These are phyloP conservation scores for Drosophila oshimai DNA, from an alignment of 1,140 invertebrate genomes.

Conservation along the genomic window DNA sequence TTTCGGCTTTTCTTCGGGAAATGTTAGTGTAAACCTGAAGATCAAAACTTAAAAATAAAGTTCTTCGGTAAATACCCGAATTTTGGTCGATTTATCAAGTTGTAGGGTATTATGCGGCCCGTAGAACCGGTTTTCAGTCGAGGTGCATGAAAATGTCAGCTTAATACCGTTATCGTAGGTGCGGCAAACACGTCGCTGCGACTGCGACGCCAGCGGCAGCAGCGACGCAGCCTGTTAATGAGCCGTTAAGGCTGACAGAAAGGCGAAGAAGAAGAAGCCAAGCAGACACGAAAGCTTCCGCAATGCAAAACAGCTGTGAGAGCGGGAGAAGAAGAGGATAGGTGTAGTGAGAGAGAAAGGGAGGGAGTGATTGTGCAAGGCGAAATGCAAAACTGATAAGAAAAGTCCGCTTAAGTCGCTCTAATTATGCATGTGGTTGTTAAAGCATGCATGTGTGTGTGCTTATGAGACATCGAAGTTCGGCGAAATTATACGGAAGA, in stretches of 20 bases:
- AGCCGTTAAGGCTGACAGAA: slow-evolving; percentile 59
- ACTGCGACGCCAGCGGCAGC: slow-evolving; percentile 26
- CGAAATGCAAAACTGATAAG: slow-evolving; percentile 52
- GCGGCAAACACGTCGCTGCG: slow-evolving; percentile 68
- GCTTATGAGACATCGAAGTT: slow-evolving; percentile 15
- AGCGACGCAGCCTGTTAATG: slow-evolving; percentile 58
- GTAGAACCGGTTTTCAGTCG: slow-evolving; percentile 2
- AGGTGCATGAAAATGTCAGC: slow-evolving; percentile 51
- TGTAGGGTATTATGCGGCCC: slow-evolving; percentile 11
- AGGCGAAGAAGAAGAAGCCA: slow-evolving; percentile 34
- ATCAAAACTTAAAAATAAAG: too few relatives aligned
- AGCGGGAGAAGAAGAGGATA: neutral
- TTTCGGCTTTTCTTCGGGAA: too few relatives aligned
- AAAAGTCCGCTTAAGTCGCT: slow-evolving; percentile 16
- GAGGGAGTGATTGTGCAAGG: slow-evolving; percentile 27
- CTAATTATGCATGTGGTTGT: slow-evolving; percentile 11
- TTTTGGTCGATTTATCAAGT: neutral
- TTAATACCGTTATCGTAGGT: slow-evolving; percentile 79
- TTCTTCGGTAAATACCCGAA: too few relatives aligned
- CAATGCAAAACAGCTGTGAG: slow-evolving; percentile 58
- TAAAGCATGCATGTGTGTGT: neutral
- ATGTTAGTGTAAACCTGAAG: too few relatives aligned
- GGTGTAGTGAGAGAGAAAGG: neutral
- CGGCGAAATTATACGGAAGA: slow-evolving; percentile 31
- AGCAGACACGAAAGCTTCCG: slow-evolving; percentile 62